Conservation (phyloP, 2,888 invertebrate genomes). For the Amphipyra tragopoginis region DNA sequence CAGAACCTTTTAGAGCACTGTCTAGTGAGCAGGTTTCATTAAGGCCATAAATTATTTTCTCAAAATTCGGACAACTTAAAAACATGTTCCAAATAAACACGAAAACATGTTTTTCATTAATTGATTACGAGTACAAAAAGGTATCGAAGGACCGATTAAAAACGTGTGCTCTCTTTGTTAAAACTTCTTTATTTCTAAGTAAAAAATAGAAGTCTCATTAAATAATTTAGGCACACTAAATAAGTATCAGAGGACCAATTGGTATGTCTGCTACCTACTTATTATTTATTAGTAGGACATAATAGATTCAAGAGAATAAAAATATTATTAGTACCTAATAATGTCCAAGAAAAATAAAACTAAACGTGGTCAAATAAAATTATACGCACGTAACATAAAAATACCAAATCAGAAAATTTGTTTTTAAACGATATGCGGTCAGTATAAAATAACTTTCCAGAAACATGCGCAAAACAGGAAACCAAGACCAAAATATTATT, state of each 20-base stretch:
- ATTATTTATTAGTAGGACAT: background rate
- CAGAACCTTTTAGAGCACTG: too few relatives aligned
- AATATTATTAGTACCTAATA: background rate
- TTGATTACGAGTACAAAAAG: too few relatives aligned
- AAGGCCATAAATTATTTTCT: too few relatives aligned
- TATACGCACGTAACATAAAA: background rate
- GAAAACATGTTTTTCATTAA: too few relatives aligned
- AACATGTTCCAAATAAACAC: too few relatives aligned
- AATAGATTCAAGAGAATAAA: background rate
- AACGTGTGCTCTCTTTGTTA: too few relatives aligned
- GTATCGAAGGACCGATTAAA: too few relatives aligned
- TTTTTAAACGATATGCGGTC: background rate
- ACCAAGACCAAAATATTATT: background rate
- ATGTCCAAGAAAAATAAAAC: background rate
- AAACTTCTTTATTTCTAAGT: too few relatives aligned
- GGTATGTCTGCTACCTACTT: background rate
- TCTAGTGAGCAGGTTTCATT: too few relatives aligned
- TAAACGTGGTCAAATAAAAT: background rate
- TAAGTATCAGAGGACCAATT: constrained; percentile 14
- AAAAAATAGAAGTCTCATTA: background rate
- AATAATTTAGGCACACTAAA: constrained; percentile 5
- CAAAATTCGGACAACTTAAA: too few relatives aligned
- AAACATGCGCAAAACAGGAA: background rate
- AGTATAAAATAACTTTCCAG: too few relatives aligned
- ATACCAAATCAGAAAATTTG: background rate